phyloP scores from a whole-genome alignment of 2,888 invertebrate species.

The Diachrysia chrysitis region DNA sequence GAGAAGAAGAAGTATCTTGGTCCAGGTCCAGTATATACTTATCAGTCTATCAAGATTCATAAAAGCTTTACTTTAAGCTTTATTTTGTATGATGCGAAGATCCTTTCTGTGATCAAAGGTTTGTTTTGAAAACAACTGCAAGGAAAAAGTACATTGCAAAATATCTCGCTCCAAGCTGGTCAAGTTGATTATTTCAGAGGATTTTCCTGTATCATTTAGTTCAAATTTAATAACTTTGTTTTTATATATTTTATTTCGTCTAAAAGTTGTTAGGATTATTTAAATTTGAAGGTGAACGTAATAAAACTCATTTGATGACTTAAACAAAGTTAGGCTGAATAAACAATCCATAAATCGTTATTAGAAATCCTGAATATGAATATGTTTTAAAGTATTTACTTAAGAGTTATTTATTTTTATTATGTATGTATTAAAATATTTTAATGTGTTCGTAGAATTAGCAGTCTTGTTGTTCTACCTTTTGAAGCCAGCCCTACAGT shows the following conservation, averaged over 20 bases:
- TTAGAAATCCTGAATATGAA: conserved; percentile 10
- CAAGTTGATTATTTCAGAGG: neutral
- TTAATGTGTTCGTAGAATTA: neutral
- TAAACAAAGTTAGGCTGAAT: conserved; percentile 16
- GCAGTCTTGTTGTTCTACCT: neutral
- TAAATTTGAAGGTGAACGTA: conserved; percentile 14
- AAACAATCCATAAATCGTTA: conserved; percentile 7
- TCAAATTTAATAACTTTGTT: neutral
- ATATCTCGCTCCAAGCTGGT: neutral
- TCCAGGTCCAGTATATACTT: too few relatives aligned
- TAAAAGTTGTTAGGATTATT: neutral
- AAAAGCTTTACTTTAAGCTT: too few relatives aligned
- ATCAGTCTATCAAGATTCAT: too few relatives aligned
- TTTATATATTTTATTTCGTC: neutral
- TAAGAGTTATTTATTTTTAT: neutral
- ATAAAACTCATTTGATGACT: conserved; percentile 14
- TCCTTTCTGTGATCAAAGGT: neutral
- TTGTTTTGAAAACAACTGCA: neutral
- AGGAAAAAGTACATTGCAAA: neutral
- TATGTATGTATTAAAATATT: neutral
- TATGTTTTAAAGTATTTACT: conserved; percentile 2
- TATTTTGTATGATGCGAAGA: neutral
- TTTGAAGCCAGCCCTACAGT: conserved; percentile 36
- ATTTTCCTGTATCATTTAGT: neutral
- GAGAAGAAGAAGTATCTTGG: too few relatives aligned